Conservation (phyloP, 2,888 invertebrate species). For the Dendrolimus pini region DNA sequence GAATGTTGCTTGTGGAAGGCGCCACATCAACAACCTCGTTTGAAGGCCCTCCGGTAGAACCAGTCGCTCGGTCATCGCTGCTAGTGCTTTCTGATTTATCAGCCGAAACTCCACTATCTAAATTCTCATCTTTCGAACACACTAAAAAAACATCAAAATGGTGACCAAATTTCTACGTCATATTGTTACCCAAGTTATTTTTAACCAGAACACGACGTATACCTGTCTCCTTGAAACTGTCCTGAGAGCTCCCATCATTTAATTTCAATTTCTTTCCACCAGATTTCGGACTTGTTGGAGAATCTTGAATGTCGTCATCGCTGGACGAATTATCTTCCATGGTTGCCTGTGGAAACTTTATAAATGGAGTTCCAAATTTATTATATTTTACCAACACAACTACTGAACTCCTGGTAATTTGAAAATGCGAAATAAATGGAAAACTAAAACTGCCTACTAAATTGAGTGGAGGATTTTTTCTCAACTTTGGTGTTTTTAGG, state of each 20-base stretch:
- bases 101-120: constrained; percentile 62
- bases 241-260: constrained; percentile 67
- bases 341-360: constrained; percentile 21
- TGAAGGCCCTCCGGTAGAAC: constrained; percentile 37
- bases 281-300: constrained; percentile 40
- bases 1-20: constrained; percentile 54
- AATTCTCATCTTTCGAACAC: constrained; percentile 54
- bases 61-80: constrained; percentile 47
- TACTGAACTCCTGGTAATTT: constrained; percentile 7
- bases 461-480: constrained; percentile 33
- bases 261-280: constrained; percentile 63
- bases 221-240: constrained; percentile 54
- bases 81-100: constrained; percentile 69
- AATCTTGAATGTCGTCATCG: constrained; percentile 60
- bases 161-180: constrained; percentile 35
- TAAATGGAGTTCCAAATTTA: too few relatives aligned
- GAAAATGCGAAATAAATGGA: constrained; percentile 3
- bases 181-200: constrained; percentile 9
- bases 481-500: constrained; percentile 29
- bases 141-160: constrained; percentile 36
- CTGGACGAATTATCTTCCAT: constrained; percentile 64
- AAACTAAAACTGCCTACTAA: constrained; percentile 11
- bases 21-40: constrained; percentile 53
- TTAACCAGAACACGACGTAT: constrained; percentile 17
- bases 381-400: constrained; percentile 9